Percentiles rank a stretch among this genome's conserved stretches.
phyloP scores from a whole-genome alignment of 2,888 invertebrate species.

The Ormyrus thymus region DNA sequence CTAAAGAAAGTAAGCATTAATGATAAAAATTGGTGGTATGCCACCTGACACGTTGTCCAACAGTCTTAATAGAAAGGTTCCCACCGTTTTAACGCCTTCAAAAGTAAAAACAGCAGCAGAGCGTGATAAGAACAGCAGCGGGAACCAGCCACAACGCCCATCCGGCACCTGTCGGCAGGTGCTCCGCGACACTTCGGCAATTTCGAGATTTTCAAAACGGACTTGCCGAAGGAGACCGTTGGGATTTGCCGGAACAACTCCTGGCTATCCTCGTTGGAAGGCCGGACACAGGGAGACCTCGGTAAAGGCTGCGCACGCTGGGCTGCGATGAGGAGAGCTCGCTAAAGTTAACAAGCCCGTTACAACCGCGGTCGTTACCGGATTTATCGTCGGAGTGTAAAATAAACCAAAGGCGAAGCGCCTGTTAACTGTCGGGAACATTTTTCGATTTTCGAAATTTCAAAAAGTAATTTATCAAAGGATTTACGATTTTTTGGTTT shows the following conservation, averaged over 20 bases:
- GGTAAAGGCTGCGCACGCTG: not conserved
- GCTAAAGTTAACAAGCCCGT: slow-evolving; percentile 38
- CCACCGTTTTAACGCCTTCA: not conserved
- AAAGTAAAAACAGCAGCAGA: not conserved
- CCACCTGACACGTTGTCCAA: too few relatives aligned
- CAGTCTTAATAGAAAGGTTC: too few relatives aligned
- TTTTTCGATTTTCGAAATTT: slow-evolving; percentile 6
- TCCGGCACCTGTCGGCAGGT: slow-evolving; percentile 67
- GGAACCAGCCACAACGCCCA: slow-evolving; percentile 49
- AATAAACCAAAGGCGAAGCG: slow-evolving; percentile 14
- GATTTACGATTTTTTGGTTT: not conserved
- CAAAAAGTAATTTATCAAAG: not conserved
- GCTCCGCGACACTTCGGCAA: slow-evolving; percentile 59
- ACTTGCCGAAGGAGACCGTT: not conserved
- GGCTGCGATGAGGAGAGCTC: not conserved
- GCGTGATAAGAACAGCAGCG: not conserved
- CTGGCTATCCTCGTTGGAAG: slow-evolving; percentile 1
- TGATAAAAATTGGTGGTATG: too few relatives aligned
- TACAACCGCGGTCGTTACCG: slow-evolving; percentile 19
- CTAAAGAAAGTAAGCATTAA: too few relatives aligned
- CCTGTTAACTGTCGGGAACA: slow-evolving; percentile 6
- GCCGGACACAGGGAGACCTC: slow-evolving; percentile 3
- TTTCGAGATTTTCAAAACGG: slow-evolving; percentile 54
- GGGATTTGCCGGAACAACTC: slow-evolving; percentile 3
- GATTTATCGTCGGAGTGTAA: slow-evolving; percentile 31